Evolutionary conservation across 2,797 vertebrate species (phyloP).

Genomic region (Cyprinella venusta): DNA sequence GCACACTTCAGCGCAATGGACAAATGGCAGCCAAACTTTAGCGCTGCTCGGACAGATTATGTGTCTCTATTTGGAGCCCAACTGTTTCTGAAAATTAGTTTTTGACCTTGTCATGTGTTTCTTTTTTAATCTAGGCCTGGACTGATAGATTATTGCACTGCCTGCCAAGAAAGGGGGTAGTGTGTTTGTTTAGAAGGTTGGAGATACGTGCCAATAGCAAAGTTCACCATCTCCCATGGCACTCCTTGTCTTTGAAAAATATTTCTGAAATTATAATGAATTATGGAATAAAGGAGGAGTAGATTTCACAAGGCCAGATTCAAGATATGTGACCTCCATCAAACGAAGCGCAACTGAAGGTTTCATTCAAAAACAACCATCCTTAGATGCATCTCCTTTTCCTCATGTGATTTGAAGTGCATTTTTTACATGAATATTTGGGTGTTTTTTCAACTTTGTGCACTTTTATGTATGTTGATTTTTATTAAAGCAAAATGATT

Average conservation of each 20-base stretch:
- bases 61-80: slow-evolving; percentile 43
- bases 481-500: not conserved
- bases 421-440: not conserved
- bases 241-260: slow-evolving; percentile 47
- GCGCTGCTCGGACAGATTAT: slow-evolving; percentile 42
- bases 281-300: slow-evolving; percentile 31
- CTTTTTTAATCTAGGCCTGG: slow-evolving; percentile 56
- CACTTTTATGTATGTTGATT: not conserved
- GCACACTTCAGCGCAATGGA: not conserved
- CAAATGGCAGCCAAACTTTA: slow-evolving; percentile 33
- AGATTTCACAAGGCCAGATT: slow-evolving; percentile 50
- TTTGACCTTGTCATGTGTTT: slow-evolving; percentile 59
- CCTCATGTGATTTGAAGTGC: not conserved
- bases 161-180: slow-evolving; percentile 53
- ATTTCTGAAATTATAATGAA: slow-evolving; percentile 45
- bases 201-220: slow-evolving; percentile 42
- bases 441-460: not conserved
- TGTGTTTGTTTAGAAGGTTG: slow-evolving; percentile 50
- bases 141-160: slow-evolving; percentile 56
- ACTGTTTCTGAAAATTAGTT: slow-evolving; percentile 51
- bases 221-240: slow-evolving; percentile 43
- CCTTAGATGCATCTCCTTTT: not conserved
- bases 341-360: slow-evolving; percentile 15
- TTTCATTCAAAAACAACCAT: not conserved
- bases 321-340: slow-evolving; percentile 59